These are phyloP conservation scores for Drosophila parthenogenetica DNA, from an alignment of 2,888 invertebrate species.

Conservation along the genomic window DNA sequence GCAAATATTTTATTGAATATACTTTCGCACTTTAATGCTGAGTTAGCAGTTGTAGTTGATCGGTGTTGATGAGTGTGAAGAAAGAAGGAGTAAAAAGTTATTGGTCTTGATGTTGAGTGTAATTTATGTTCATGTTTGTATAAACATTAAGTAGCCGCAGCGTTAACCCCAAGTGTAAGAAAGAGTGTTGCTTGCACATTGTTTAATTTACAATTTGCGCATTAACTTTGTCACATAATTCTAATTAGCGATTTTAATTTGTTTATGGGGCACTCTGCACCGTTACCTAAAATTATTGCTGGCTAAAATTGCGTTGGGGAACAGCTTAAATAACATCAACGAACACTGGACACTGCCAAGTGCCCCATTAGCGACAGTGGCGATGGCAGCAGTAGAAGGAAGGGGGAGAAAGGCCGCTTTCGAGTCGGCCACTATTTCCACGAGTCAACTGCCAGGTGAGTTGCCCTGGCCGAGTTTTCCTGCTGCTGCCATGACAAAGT, in stretches of 20 bases:
- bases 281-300: constrained; percentile 77
- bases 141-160: constrained; percentile 39
- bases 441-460: constrained; percentile 65
- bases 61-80: not conserved
- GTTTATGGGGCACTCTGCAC: constrained; percentile 80
- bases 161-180: constrained; percentile 43
- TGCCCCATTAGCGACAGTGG: constrained; percentile 65
- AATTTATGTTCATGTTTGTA: constrained; percentile 21
- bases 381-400: constrained; percentile 5
- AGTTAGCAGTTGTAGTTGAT: constrained; percentile 52
- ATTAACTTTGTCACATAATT: constrained; percentile 81
- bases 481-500: constrained; percentile 79
- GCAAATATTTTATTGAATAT: constrained; percentile 52
- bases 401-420: constrained; percentile 11
- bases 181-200: constrained; percentile 49
- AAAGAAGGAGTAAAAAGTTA: not conserved
- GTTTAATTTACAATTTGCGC: constrained; percentile 82
- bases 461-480: constrained; percentile 24
- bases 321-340: constrained; percentile 74
- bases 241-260: constrained; percentile 81
- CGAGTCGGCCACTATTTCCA: constrained; percentile 65
- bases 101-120: constrained; percentile 7
- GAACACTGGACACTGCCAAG: constrained; percentile 60
- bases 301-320: constrained; percentile 71
- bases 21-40: constrained; percentile 28